These are phyloP conservation scores for Pseudachorutes palmiensis DNA, from an alignment of 1,140 invertebrate species.

Conservation along the genomic window DNA sequence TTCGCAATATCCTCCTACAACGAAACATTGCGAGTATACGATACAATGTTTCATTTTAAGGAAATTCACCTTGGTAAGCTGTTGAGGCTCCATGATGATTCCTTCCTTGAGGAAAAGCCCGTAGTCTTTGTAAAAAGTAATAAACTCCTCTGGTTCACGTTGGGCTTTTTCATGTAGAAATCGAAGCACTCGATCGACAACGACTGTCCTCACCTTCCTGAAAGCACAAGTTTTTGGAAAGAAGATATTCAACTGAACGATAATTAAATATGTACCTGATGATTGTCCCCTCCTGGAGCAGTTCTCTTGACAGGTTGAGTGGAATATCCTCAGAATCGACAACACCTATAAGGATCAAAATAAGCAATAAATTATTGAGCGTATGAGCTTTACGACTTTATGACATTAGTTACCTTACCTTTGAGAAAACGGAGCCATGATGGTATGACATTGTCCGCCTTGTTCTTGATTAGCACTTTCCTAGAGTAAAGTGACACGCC, in stretches of 20 bases:
- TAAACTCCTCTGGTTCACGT: conserved; percentile 74
- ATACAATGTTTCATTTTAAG: conserved; percentile 4
- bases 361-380: not conserved
- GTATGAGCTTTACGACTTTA: too few relatives aligned
- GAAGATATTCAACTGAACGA: too few relatives aligned
- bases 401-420: too few relatives aligned
- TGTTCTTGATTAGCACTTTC: conserved; percentile 81
- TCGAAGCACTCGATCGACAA: conserved; percentile 74
- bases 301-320: conserved; percentile 87
- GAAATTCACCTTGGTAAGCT: conserved; percentile 63
- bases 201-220: conserved; percentile 72
- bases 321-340: conserved; percentile 98
- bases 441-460: conserved; percentile 81
- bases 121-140: conserved; percentile 84
- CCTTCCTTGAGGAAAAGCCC: conserved; percentile 91
- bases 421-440: conserved; percentile 91
- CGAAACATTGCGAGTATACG: conserved; percentile 35
- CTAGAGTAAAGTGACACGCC: conserved; percentile 81
- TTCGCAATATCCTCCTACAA: conserved; percentile 81
- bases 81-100: conserved; percentile 71
- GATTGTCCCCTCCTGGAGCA: conserved; percentile 85
- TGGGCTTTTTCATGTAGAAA: conserved; percentile 76
- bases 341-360: conserved; percentile 54
- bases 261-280: conserved; percentile 65
- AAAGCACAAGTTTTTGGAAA: too few relatives aligned